Evolutionary conservation across 2,888 invertebrate species (phyloP), one percentile per base, ranked within the genome.

Genomic region (Cremastinae sp.): DNA sequence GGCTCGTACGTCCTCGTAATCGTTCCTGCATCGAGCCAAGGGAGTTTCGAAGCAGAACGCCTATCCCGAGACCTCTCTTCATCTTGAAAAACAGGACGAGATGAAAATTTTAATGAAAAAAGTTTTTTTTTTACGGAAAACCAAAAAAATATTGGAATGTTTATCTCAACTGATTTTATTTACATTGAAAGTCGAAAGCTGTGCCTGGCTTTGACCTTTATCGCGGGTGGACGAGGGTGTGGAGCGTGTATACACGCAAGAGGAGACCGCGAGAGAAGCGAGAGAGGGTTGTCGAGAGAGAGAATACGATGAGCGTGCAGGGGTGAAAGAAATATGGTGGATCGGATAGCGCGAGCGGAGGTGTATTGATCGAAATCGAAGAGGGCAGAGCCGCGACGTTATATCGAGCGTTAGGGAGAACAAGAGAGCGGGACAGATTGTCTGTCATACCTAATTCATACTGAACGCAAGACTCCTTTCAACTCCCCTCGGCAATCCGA

Each of bases 301-400:
- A 47, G 61, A 28, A 61, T 51, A 51, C 58, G 56, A 61, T 18
- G 64, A 73, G 61, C n/a, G 39, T 61, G 43, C 41, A 62, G 61
- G 55, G 62, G 41, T 55, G 73, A 76, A 74, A 78, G 72, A 75
- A 79, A 74, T 73, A 75, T 62, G 66, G 70, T 74, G 69, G 76
- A 69, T 65, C 18, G 61, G 45, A 75, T 70, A 49, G 62, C 70
- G 58, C 37, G 74, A 59, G 74, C 76, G 73, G 41, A 5, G 28
- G 68, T 71, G 85, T 87, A 87, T 87, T 87, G 87, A 87, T 87
- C 87, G 87, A 77, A 87, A 87, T 86, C 85, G 84, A 84, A 85
- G 83, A 83, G 81, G 80, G 83, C 83, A 65, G n/a, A 69, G 83
- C 83, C 65, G 77, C 81, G 28, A 28, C 28, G 78, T 79, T 82